Evolutionary conservation across 2,888 invertebrate genomes (phyloP), one percentile per base, ranked within the genome.

Genomic region (Catocala nupta): DNA sequence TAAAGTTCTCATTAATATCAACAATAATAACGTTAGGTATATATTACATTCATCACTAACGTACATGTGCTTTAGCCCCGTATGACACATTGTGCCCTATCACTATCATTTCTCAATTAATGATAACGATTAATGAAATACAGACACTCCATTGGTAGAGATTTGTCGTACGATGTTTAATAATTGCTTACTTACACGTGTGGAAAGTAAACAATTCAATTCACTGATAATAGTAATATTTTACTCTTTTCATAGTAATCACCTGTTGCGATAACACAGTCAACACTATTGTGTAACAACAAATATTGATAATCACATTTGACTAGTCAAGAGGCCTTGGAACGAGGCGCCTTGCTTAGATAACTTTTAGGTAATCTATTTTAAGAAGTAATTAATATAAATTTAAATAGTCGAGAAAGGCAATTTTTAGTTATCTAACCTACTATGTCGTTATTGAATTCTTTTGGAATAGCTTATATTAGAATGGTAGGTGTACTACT

Each of bases 121-220:
- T 43, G 50, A 42, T 57, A 42, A 12, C 13, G 7, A 11, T 52
- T 6, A 47, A 16, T 16, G 2, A 16, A 8, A 45, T 45, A 16
- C 47, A 13, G 9, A 16, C 52, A 58, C 50, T 16, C 61, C 25
- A 74, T 74, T 74, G 74, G 74, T 65, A 48, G 59, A 74, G 59
- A 59, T 63, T 63, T 56, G 65, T 74, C 74, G 71, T 74, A 74
- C 67, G 74, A 72, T 67, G 52, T 8, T 51, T 36, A 11, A 53
- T 44, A 44, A 48, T 53, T 58, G 25, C 39, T 59, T 50, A 54
- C 16, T 16, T 25, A 47, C 62, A 64, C 62, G 59, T 61, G 66
- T 44, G 16, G 10, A 61, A 45, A 51, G 58, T 68, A 61, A 64
- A 60, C 60, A 67, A 59, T 48, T 16, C 39, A 42, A 55, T 50